Percentiles rank a stretch among this genome's conserved stretches.
These are phyloP conservation scores for Pseudococcus longispinus DNA, from an alignment of 2,888 invertebrate genomes.

Conservation along the genomic window DNA sequence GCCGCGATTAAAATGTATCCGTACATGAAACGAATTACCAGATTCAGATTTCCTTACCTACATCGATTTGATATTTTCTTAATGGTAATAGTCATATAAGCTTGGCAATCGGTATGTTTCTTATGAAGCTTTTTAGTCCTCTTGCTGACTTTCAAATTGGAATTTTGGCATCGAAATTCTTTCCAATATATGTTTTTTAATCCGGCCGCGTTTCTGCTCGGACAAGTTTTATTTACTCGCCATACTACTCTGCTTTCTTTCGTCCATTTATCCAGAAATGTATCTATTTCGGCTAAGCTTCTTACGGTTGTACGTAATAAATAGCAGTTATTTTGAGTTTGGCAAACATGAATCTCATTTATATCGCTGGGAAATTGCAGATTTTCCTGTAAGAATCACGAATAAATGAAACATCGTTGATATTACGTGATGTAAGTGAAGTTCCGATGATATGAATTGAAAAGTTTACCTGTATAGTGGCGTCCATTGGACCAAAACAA, in stretches of 20 bases:
- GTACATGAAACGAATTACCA: background rate
- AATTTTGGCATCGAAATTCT: constrained; percentile 48
- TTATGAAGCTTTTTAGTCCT: constrained; percentile 25
- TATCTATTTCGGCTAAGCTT: background rate
- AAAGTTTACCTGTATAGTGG: background rate
- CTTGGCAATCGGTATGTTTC: constrained; percentile 30
- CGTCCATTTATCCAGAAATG: background rate
- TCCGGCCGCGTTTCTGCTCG: constrained; percentile 26
- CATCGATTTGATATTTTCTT: background rate
- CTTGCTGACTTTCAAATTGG: background rate
- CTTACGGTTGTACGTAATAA: background rate
- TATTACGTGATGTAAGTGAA: background rate
- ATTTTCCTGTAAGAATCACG: background rate
- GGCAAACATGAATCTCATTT: background rate
- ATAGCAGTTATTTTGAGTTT: background rate
- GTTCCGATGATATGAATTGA: too few relatives aligned
- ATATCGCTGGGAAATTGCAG: background rate
- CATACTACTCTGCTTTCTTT: constrained; percentile 38
- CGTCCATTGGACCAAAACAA: background rate
- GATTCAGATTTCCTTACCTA: background rate
- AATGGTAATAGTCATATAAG: constrained; percentile 23
- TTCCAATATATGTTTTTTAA: constrained; percentile 35
- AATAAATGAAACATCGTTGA: background rate
- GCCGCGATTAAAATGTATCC: background rate
- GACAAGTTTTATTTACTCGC: constrained; percentile 42